These are phyloP conservation scores for Benthosema pterotum DNA, from an alignment of 2,797 vertebrate genomes.

Conservation along the genomic window DNA sequence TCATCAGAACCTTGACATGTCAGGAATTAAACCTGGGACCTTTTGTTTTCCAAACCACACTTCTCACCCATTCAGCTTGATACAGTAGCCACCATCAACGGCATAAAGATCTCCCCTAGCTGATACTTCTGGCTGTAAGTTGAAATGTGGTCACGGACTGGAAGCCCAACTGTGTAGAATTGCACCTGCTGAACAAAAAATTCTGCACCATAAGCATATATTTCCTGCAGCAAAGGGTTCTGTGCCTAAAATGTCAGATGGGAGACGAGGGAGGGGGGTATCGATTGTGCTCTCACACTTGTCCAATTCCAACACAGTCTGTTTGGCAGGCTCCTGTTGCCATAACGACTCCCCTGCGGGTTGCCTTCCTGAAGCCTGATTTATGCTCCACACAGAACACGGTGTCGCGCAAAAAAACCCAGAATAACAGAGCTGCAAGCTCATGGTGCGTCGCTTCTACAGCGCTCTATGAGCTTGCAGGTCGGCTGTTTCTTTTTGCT, in stretches of 20 bases:
- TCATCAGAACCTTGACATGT: too few species aligned
- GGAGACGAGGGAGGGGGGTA: slow-evolving; percentile 50
- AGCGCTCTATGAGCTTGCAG: too few species aligned
- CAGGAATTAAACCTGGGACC: too few species aligned
- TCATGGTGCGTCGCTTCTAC: too few species aligned
- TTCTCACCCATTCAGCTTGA: too few species aligned
- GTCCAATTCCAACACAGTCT: slow-evolving; percentile 74
- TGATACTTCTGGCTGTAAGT: neutral
- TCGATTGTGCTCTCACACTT: slow-evolving; percentile 71
- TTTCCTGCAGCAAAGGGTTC: slow-evolving; percentile 54
- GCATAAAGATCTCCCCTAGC: neutral
- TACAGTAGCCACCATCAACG: neutral
- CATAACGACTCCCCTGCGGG: slow-evolving; percentile 77
- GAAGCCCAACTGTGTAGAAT: neutral
- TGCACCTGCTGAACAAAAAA: slow-evolving; percentile 32
- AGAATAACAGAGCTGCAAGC: too few species aligned
- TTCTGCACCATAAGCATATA: slow-evolving; percentile 15
- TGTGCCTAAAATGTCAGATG: slow-evolving; percentile 73
- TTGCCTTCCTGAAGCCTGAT: slow-evolving; percentile 69
- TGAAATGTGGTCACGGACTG: neutral
- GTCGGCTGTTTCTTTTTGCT: too few species aligned
- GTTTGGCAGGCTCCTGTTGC: slow-evolving; percentile 78
- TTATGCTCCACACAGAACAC: too few species aligned
- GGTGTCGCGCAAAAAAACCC: too few species aligned
- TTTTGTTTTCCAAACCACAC: too few species aligned